These are phyloP conservation scores for Glomeris marginata DNA, from an alignment of 2,888 invertebrate genomes.

Conservation along the genomic window DNA sequence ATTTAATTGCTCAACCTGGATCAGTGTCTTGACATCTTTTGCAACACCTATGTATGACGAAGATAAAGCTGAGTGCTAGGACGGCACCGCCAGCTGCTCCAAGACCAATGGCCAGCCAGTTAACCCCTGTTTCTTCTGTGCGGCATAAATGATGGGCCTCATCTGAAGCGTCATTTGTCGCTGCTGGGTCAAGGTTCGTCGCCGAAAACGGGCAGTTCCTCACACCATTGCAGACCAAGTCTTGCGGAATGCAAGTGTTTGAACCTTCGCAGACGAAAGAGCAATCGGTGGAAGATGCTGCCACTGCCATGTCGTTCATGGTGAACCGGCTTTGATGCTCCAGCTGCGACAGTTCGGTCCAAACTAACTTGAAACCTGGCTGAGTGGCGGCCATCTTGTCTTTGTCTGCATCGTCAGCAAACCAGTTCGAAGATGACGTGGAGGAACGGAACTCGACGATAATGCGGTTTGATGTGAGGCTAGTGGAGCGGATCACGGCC, in stretches of 20 bases:
- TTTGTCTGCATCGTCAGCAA: not conserved
- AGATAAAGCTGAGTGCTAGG: conserved; percentile 41
- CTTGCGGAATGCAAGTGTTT: conserved; percentile 65
- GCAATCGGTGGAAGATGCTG: conserved; percentile 39
- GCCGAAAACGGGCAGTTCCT: conserved; percentile 55
- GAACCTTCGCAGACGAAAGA: conserved; percentile 72
- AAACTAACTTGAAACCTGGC: conserved; percentile 57
- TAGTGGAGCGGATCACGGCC: conserved; percentile 25
- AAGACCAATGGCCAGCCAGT: conserved; percentile 47
- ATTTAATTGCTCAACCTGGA: conserved; percentile 10
- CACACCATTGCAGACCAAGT: conserved; percentile 72
- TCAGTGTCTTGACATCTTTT: conserved; percentile 16
- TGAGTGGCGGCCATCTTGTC: not conserved
- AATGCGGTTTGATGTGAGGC: conserved; percentile 13
- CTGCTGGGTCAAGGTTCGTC: conserved; percentile 4
- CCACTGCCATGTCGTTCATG: conserved; percentile 27
- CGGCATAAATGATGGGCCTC: conserved; percentile 19
- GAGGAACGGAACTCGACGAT: conserved; percentile 14
- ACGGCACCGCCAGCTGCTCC: conserved; percentile 44
- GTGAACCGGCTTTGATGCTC: conserved; percentile 14
- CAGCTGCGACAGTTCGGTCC: conserved; percentile 70
- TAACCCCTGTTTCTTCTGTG: conserved; percentile 29
- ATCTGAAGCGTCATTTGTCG: conserved; percentile 15
- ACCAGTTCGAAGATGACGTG: no score
- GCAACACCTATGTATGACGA: conserved; percentile 43